Evolutionary conservation across 2,888 invertebrate genomes (phyloP).

Genomic region (Yponomeuta cagnagella): DNA sequence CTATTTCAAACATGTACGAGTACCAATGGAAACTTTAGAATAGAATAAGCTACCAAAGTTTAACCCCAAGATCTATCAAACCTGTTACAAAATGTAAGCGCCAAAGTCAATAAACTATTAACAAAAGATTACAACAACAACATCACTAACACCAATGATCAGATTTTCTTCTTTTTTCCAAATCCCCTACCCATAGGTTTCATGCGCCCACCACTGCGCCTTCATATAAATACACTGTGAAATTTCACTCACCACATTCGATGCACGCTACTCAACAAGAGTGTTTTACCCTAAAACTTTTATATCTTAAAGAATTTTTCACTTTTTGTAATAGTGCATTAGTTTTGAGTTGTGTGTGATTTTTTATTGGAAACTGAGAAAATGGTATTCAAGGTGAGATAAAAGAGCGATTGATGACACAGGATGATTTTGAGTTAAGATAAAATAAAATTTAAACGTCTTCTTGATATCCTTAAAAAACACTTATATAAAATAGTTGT

Average conservation of each 20-base stretch:
- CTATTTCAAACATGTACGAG: no score
- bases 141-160: not conserved
- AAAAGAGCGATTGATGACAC: not conserved
- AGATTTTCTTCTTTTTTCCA: not conserved
- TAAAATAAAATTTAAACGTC: no score
- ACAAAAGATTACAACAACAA: not conserved
- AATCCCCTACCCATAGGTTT: not conserved
- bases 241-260: constrained; percentile 53
- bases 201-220: constrained; percentile 27
- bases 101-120: not conserved
- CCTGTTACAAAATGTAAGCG: not conserved
- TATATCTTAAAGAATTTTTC: constrained; percentile 19
- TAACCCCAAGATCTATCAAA: not conserved
- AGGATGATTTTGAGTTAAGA: no score
- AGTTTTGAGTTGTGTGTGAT: constrained; percentile 30
- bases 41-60: not conserved
- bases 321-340: constrained; percentile 26
- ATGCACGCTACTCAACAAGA: constrained; percentile 35
- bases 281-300: constrained; percentile 27
- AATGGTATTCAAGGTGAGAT: constrained; percentile 56
- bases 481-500: no score
- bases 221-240: constrained; percentile 44
- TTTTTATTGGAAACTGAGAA: constrained; percentile 24
- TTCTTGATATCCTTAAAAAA: no score
- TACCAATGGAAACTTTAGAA: no score